A percentile compares a stretch with the other conserved stretches of the same genome.
Conservation (phyloP, 2,797 vertebrate genomes). For the Denticeps clupeoides region DNA sequence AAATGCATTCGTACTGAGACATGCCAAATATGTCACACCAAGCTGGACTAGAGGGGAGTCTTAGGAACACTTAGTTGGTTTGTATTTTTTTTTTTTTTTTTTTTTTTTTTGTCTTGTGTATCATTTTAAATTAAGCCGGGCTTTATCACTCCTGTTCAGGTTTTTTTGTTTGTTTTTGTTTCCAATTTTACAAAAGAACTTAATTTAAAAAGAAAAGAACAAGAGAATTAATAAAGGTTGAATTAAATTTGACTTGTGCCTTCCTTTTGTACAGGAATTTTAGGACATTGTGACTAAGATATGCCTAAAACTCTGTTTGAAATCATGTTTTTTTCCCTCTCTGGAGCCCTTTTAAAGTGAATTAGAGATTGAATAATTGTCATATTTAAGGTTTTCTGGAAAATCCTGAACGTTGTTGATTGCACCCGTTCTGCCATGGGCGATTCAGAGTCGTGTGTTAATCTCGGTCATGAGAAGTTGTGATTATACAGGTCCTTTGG, state of each 20-base stretch:
- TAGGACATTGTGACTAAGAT: background rate
- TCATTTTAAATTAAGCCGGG: conserved; percentile 70
- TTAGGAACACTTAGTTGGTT: conserved; percentile 70
- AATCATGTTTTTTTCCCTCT: background rate
- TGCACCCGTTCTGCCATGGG: too few relatives aligned
- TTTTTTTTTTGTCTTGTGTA: conserved; percentile 56
- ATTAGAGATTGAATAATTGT: too few relatives aligned
- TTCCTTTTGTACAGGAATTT: background rate
- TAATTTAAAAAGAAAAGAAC: conserved; percentile 73
- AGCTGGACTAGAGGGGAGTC: conserved; percentile 69
- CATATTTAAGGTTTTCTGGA: too few relatives aligned
- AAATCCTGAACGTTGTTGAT: too few relatives aligned
- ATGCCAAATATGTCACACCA: conserved; percentile 65
- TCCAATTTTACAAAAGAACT: conserved; percentile 65
- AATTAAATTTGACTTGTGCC: conserved; percentile 42
- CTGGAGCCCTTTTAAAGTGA: too few relatives aligned
- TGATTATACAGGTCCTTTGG: too few relatives aligned
- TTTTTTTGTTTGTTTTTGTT: conserved; percentile 60
- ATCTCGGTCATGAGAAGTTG: too few relatives aligned
- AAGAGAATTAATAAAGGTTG: conserved; percentile 70
- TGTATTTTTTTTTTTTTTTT: conserved; percentile 55
- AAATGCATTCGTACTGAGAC: conserved; percentile 60
- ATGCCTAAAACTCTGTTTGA: background rate
- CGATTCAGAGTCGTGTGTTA: too few relatives aligned
- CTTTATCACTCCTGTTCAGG: conserved; percentile 72